Conservation (phyloP, 2,888 invertebrate genomes). For the Orthonychiurus folsomi region DNA sequence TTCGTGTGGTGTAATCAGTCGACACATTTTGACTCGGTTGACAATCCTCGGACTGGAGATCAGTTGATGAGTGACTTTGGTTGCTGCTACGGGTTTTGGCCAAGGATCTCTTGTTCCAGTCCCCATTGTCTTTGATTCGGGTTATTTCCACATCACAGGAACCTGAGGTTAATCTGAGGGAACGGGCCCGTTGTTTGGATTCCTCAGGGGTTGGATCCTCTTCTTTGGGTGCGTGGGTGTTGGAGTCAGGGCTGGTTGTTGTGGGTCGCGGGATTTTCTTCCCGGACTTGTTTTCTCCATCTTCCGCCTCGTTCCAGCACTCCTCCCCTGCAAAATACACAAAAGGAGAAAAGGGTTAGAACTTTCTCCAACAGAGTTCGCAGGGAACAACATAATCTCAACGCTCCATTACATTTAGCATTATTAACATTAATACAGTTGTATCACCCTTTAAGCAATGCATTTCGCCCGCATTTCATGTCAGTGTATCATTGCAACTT, state of each 20-base stretch:
- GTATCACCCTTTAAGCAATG: too few species aligned
- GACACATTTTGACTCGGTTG: not conserved
- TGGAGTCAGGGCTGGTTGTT: too few species aligned
- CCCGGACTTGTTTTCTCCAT: conserved; percentile 20
- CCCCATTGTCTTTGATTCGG: too few species aligned
- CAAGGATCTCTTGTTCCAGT: too few species aligned
- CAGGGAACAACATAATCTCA: not conserved
- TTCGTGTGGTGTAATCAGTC: not conserved
- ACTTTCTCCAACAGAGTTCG: conserved; percentile 8
- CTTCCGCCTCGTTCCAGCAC: conserved; percentile 31
- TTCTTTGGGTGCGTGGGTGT: conserved; percentile 9
- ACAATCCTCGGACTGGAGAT: not conserved
- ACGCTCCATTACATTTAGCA: not conserved
- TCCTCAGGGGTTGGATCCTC: not conserved
- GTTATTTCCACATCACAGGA: not conserved
- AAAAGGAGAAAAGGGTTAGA: not conserved
- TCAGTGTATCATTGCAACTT: too few species aligned
- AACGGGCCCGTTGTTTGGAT: not conserved
- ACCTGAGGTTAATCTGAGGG: not conserved
- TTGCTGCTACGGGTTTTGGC: not conserved
- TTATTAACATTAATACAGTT: not conserved
- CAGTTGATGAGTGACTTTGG: too few species aligned
- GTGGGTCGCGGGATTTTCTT: conserved; percentile 5
- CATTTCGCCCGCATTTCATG: too few species aligned
- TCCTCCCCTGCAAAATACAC: conserved; percentile 15